Percentiles rank a stretch among this genome's conserved stretches.
Conservation (phyloP, 2,113 vertebrate species). For the Semicossyphus pulcher region DNA sequence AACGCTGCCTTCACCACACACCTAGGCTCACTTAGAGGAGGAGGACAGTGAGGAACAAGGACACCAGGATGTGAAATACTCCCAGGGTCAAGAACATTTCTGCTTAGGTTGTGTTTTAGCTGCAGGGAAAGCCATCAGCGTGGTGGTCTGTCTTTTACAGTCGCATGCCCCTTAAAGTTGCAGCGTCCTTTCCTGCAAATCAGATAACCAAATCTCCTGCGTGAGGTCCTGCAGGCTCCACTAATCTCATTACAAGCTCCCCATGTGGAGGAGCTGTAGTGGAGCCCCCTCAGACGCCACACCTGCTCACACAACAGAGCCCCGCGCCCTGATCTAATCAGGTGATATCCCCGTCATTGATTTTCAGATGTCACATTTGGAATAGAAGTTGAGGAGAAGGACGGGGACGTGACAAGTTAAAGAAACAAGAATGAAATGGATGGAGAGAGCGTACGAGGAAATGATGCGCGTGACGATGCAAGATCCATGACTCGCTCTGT, state of each 20-base stretch:
- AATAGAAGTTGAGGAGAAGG: conserved; percentile 37
- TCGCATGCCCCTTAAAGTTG: conserved; percentile 32
- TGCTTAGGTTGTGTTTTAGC: conserved; percentile 10
- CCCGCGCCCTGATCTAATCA: conserved; percentile 56
- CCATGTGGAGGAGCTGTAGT: conserved; percentile 41
- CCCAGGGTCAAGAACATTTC: conserved; percentile 16
- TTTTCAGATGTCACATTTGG: conserved; percentile 37
- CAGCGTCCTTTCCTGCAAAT: conserved; percentile 40
- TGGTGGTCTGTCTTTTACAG: conserved; percentile 3
- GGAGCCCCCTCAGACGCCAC: conserved; percentile 42
- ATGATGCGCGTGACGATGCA: conserved; percentile 36
- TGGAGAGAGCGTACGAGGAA: conserved; percentile 13
- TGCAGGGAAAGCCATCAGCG: background rate
- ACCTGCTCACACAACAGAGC: conserved; percentile 62
- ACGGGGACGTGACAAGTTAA: conserved; percentile 17
- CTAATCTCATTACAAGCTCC: conserved; percentile 62
- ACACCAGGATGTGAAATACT: background rate
- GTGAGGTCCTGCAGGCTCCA: conserved; percentile 45
- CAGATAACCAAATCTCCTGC: conserved; percentile 48
- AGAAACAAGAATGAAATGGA: conserved; percentile 20
- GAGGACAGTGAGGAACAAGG: conserved; percentile 13
- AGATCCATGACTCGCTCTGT: conserved; percentile 21
- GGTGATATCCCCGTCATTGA: conserved; percentile 43
- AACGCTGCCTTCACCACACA: conserved; percentile 29
- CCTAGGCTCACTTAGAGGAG: background rate